Base-by-base conservation (phyloP, 2,797 vertebrate species). In the Dermochelys coriacea region DNA sequence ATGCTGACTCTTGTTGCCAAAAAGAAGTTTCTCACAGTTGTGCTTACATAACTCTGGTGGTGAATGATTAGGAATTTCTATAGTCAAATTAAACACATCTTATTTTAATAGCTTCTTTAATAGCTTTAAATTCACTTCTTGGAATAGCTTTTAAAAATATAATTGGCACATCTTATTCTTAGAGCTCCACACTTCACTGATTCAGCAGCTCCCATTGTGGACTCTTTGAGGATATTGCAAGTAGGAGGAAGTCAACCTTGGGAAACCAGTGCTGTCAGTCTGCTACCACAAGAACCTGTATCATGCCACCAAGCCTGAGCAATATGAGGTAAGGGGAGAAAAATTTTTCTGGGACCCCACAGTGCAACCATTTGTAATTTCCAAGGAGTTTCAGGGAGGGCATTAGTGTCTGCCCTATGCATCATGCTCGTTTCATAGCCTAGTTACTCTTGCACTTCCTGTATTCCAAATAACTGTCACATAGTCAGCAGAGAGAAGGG, bases 291-390 rank as follows among this genome's bases (percentile, higher is more conserved):
- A 21, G 80, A 59, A 87, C 78, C 85, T 87, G 79, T 23, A 1
- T 86, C n/a, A 9, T 8, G 10, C 57, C 57, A 41, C 34, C 21
- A 1, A 0, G 27, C 80, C 25, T 74, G 80, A 85, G 37, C 6
- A 5, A 89, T 15, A 86, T 93, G 86, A 96, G 96, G 93, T 97
- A 95, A 96, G 87, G 57, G 21, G 57, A 85, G 29, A 49, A 93
- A 50, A 49, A 11, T 74, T 77, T 41, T 27, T n/a, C n/a, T 91
- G 55, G 68, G 90, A 15, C 75, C 27, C 12, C 27, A 49, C 8
- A 6, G 8, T 47, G 27, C 74, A 47, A 45, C 25, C 12, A 15
- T 90, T 78, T 81, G 61, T 79, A 91, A 89, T 37, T 84, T 82
- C 27, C 34, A 41, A 6, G 71, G 84, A 15, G 16, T 31, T 1